These are phyloP conservation scores for Otus sunia DNA, from an alignment of 2,113 vertebrate species.

Conservation along the genomic window DNA sequence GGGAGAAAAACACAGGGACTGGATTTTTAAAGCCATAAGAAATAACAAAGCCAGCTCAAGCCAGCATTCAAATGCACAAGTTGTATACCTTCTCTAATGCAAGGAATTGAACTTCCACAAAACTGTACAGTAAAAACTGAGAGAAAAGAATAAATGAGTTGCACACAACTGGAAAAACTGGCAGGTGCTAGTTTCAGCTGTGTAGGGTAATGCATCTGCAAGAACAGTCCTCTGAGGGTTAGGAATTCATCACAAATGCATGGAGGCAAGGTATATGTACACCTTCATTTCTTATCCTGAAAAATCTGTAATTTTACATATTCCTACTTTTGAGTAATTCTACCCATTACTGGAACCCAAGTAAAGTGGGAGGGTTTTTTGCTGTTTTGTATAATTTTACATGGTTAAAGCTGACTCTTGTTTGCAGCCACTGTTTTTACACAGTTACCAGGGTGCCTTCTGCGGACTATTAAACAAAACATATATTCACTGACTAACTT, in stretches of 20 bases:
- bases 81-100: background rate
- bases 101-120: background rate
- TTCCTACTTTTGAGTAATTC: background rate
- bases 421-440: background rate
- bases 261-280: background rate
- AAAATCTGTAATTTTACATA: background rate
- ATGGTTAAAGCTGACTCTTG: background rate
- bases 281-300: background rate
- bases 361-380: background rate
- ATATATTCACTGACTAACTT: background rate
- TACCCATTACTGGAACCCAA: background rate
- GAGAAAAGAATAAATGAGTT: background rate
- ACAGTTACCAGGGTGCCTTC: background rate
- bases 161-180: background rate
- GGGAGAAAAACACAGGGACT: fast-evolving
- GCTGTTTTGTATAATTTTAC: background rate
- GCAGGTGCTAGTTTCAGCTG: background rate
- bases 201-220: background rate
- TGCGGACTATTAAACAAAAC: background rate
- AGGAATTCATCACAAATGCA: background rate
- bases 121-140: background rate
- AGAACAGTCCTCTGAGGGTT: background rate
- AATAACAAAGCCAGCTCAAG: background rate
- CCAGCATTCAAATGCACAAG: fast-evolving
- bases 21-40: background rate